Evolutionary conservation across 2,888 invertebrate species (phyloP), one percentile per base, ranked within the genome.

Genomic region (Branchipolynoe longqiensis): DNA sequence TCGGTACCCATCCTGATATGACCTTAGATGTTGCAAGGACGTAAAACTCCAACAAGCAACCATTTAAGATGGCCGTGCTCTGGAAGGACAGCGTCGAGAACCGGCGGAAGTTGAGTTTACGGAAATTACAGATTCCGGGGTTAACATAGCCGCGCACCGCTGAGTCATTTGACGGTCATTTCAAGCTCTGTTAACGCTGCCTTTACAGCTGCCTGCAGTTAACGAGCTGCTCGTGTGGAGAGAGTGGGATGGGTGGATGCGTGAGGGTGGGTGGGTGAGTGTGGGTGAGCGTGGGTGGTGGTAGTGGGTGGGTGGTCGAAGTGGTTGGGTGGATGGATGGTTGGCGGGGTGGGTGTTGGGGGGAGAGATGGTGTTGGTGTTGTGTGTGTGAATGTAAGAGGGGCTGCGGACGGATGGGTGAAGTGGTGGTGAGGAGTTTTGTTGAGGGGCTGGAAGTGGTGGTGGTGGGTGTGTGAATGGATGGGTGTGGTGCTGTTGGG

Each of bases 131-230:
- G 3, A 62, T 62, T 62, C 31, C 31, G 12, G 31, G 25, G 22
- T 56, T 56, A 56, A 56, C 56, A 56, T 56, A 1, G 62, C 14
- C 3, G n/a, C 12, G 3, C 62, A 18, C 8, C 22, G 36, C 2
- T 69, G 69, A 69, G 69, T 69, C 69, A 69, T 69, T 62, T 33
- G 69, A 14, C 18, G 69, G 18, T 38, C 38, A 69, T 69, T 69
- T 69, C 69, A 69, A 38, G 69, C 69, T 69, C 69, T 69, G 69
- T 69, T 69, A 69, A 69, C 69, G 69, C 33, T 38, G 12, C 69
- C 38, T 36, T 38, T 31, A 62, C 28, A 14, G 31, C 31, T 62
- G 62, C 25, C 56, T 31, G 31, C 25, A 62, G 62, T n/a, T n/a
- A n/a, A n/a, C 28, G 62, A 28, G n/a, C 31, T 25, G 62, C 28